Conservation (phyloP, 2,888 invertebrate species). For the Scaptomyza reducta region DNA sequence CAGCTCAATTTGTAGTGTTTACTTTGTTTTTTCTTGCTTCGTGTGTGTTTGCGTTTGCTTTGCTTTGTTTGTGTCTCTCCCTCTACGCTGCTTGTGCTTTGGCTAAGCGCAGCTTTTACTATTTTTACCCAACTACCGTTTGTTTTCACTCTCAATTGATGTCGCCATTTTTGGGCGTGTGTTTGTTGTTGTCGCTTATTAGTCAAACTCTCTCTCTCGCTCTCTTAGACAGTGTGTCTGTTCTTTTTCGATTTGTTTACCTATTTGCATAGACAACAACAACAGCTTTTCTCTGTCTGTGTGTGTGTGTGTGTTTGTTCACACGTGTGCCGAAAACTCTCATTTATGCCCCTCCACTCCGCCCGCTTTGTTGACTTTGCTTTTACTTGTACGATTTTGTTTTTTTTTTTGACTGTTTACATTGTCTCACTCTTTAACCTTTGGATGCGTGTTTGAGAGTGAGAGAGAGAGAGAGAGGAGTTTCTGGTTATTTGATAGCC, state of each 20-base stretch:
- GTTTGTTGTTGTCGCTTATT: constrained; percentile 18
- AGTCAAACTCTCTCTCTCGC: constrained; percentile 23
- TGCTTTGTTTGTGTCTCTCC: constrained; percentile 26
- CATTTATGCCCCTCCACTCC: background rate
- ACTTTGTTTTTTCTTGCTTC: constrained; percentile 18
- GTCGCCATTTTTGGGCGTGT: constrained; percentile 47
- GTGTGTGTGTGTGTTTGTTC: constrained; percentile 32
- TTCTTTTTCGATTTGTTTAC: constrained; percentile 57
- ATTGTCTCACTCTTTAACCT: constrained; percentile 15
- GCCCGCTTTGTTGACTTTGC: constrained; percentile 51
- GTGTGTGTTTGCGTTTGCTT: constrained; percentile 22
- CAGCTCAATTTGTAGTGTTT: constrained; percentile 50
- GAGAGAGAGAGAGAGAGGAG: background rate
- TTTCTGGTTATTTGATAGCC: constrained; percentile 66
- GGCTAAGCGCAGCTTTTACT: constrained; percentile 24
- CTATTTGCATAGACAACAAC: constrained; percentile 73
- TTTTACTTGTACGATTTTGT: constrained; percentile 21
- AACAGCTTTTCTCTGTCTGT: too few species aligned
- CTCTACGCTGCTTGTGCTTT: background rate
- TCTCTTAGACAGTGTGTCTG: constrained; percentile 11
- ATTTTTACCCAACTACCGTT: constrained; percentile 35
- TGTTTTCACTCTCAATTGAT: constrained; percentile 66
- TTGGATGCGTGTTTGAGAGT: background rate
- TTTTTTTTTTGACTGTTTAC: constrained; percentile 45
- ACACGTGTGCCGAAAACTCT: constrained; percentile 61